Evolutionary conservation across 1,140 invertebrate genomes (phyloP).

Genomic region (Lanistes nyassanus): DNA sequence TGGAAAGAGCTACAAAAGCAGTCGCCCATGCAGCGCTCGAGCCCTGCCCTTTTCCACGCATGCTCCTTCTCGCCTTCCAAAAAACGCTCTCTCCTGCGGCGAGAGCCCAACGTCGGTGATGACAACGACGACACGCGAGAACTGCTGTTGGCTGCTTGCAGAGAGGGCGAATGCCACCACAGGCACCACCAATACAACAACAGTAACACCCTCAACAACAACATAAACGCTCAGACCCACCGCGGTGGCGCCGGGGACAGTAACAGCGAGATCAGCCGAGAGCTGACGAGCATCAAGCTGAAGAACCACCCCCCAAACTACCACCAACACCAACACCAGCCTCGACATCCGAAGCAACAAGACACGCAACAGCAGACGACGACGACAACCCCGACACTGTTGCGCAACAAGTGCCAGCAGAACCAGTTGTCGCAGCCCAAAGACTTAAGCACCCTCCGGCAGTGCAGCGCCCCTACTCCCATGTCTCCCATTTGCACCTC

Average conservation of each 20-base stretch:
- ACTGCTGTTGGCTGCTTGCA: conserved; percentile 60
- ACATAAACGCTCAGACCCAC: conserved; percentile 15
- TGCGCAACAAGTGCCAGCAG: not conserved
- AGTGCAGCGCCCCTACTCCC: conserved; percentile 22
- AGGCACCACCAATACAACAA: conserved; percentile 23
- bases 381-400: not conserved
- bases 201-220: conserved; percentile 22
- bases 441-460: conserved; percentile 12
- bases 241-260: conserved; percentile 6
- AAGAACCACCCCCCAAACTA: conserved; percentile 24
- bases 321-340: conserved; percentile 21
- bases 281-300: not conserved
- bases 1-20: conserved; percentile 12
- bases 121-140: conserved; percentile 81
- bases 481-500: not conserved
- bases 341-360: conserved; percentile 23
- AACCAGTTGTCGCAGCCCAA: conserved; percentile 6
- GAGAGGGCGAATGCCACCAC: conserved; percentile 21
- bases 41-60: conserved; percentile 21
- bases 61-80: conserved; percentile 25
- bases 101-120: conserved; percentile 36
- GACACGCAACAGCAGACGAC: not conserved
- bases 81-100: conserved; percentile 15
- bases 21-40: conserved; percentile 21
- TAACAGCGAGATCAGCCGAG: not conserved